Evolutionary conservation across 2,113 vertebrate species (phyloP), one percentile per base, ranked within the genome.

Genomic region (Pelusios castaneus): DNA sequence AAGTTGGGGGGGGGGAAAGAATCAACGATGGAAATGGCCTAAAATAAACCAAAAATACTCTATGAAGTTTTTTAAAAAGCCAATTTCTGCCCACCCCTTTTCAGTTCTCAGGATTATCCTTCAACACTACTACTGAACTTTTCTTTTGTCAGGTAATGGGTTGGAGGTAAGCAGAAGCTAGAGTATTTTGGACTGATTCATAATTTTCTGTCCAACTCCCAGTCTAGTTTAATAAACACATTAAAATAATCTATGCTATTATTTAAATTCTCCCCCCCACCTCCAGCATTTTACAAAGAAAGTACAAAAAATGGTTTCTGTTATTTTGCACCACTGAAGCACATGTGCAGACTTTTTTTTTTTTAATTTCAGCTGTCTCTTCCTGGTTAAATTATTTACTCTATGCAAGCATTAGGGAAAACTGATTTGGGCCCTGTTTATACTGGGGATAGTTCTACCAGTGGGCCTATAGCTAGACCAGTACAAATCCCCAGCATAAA

Each of bases 271-370:
- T 47, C 47, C 13, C 60, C 51, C 29, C 29, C n/a, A n/a, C n/a
- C n/a, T n/a, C 43, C 49, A 31, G 17, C 31, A 38, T 70, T 38
- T 89, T 84, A 75, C 86, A 92, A 92, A 88, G 80, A 83, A n/a
- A 25, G 29, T 91, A 87, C 43, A 88, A 84, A n/a, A 95, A 95
- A 0, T 0, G 73, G 56, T 80, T 92, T 89, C 73, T 54, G 22
- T 84, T 82, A 97, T 38, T 14, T 87, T 96, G 92, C 95, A 96
- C 96, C 97, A 96, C 95, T 97, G 97, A 97, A 97, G 96, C 82
- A 94, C 94, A 97, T 94, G 96, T n/a, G 94, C 90, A 49, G 87
- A 76, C 85, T 91, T 58, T 58, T 79, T 63, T 45, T 88, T 84
- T n/a, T n/a, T n/a, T n/a, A n/a, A 93, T 90, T 93, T 90, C 92